Base-by-base conservation (phyloP, 1,140 invertebrate species). In the Dryas iulia region DNA sequence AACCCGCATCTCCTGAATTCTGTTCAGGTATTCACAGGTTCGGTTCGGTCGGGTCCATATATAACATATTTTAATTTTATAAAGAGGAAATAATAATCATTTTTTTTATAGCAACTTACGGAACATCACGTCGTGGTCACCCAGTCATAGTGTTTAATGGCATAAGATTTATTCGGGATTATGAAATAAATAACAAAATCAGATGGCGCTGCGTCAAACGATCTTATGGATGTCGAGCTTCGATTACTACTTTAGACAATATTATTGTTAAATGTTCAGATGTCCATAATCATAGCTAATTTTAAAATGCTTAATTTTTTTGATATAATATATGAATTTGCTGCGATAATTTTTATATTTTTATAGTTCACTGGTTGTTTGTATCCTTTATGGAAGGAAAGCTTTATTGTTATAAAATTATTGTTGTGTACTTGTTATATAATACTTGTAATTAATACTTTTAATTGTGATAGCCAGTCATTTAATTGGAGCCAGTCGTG, bases 171-270 rank as follows among this genome's bases (percentile, higher is more conserved):
- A 26, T 70, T 18, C 60, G 54, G 11, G 74, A 75, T 35, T 73
- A 73, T 30, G 61, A 72, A 21, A 66, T 58, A 5, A 24, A 69
- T 8, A 23, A 24, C 24, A 76, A 71, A 52, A 71, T 53, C 24
- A 69, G 74, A 23, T 81, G 77, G 76, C 64, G 73, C 0, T 81
- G 79, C 18, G 54, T 71, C 0, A 78, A 74, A 59, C 59, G 69
- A 25, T 35, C 67, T 4, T 39, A 53, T 1, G 79, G 74, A 0
- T 79, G 79, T 39, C 56, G 59, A 5, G 69, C 78, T 21, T 57
- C 71, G 1, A 67, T 78, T 2, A 64, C 66, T 10, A 81, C 76
- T 7, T 53, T 78, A 8, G 63, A 78, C 7, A 74, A 78, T 59
- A 12, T 52, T 14, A 69, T 81, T 21, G 59, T 75, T 7, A 81